phyloP scores from a whole-genome alignment of 2,888 invertebrate genomes.

The Habroteleia sp. region DNA sequence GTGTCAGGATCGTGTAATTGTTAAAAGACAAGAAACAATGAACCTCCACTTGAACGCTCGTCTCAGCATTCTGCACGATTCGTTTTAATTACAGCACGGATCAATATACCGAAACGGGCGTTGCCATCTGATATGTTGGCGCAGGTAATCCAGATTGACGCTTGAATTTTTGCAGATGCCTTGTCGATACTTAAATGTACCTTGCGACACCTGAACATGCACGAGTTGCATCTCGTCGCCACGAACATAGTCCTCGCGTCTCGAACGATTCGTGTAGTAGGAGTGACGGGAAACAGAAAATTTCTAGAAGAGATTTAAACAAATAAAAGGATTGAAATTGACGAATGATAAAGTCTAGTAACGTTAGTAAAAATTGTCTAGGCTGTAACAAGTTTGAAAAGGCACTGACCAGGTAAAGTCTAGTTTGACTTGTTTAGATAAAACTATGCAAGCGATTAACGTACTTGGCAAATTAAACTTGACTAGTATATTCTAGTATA shows the following conservation, averaged over 20 bases:
- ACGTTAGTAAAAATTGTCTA: too few relatives aligned
- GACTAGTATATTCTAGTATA: too few relatives aligned
- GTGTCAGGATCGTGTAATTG: conserved; percentile 43
- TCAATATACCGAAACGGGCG: conserved; percentile 63
- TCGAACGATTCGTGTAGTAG: too few relatives aligned
- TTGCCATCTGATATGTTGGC: conserved; percentile 59
- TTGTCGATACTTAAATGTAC: conserved; percentile 37
- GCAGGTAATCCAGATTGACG: conserved; percentile 54
- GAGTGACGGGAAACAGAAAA: neutral
- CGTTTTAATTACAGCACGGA: conserved; percentile 61
- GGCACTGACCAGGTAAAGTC: too few relatives aligned
- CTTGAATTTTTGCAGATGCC: conserved; percentile 46
- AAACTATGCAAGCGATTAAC: too few relatives aligned
- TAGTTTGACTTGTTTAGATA: too few relatives aligned
- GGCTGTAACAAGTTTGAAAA: too few relatives aligned
- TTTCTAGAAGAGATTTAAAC: too few relatives aligned
- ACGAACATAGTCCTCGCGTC: too few relatives aligned
- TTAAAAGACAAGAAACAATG: conserved; percentile 59
- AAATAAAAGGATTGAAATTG: too few relatives aligned
- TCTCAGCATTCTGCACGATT: conserved; percentile 51
- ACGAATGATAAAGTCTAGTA: too few relatives aligned
- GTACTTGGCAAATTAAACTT: too few relatives aligned
- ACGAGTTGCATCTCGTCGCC: neutral
- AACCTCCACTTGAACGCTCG: conserved; percentile 51
- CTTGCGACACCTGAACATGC: conserved; percentile 17